A percentile compares a stretch with the other conserved stretches of the same genome.
phyloP scores from a whole-genome alignment of 2,888 invertebrate species.

The Lycocerus yunnanus region DNA sequence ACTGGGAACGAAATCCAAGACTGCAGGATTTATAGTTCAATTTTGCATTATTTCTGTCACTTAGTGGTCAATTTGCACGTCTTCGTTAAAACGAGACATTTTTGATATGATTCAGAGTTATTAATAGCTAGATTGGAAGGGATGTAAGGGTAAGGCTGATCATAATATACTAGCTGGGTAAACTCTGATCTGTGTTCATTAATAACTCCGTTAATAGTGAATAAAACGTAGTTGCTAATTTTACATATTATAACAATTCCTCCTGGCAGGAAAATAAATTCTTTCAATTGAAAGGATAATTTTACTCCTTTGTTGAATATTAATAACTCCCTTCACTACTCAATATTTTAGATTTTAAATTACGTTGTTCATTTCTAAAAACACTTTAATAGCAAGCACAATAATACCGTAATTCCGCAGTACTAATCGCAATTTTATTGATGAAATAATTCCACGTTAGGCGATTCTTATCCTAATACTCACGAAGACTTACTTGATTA shows the following conservation, averaged over 20 bases:
- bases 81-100: no score
- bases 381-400: background rate
- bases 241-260: background rate
- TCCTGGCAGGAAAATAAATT: background rate
- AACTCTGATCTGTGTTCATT: background rate
- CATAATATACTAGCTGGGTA: no score
- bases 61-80: no score
- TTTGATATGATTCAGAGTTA: no score
- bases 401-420: background rate
- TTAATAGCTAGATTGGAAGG: no score
- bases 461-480: background rate
- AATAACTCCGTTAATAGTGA: background rate
- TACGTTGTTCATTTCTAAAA: background rate
- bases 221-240: background rate
- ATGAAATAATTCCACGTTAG: background rate
- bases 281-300: background rate
- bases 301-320: background rate
- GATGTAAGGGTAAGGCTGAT: no score
- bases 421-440: background rate
- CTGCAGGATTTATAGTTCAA: no score
- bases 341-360: background rate
- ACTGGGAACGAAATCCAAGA: no score
- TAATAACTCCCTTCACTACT: background rate
- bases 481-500: background rate
- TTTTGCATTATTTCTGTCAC: no score